These are phyloP conservation scores for Sebastes itinus DNA, from an alignment of 2,797 vertebrate species.

Conservation along the genomic window DNA sequence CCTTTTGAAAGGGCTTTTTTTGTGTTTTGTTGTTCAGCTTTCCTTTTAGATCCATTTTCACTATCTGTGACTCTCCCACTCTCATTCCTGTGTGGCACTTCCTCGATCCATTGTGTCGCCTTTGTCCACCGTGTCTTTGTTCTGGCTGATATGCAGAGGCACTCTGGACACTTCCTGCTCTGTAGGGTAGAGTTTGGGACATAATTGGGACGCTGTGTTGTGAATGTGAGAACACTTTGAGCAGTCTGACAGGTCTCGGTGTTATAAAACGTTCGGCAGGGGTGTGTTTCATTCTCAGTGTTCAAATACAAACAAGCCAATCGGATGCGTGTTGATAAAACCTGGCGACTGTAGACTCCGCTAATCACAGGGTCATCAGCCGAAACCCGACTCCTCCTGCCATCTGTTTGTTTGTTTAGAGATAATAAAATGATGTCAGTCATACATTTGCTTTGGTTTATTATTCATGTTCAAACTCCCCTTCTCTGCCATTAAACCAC, in stretches of 20 bases:
- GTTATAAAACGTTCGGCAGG: neutral
- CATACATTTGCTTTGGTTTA: slow-evolving; percentile 1
- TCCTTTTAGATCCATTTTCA: slow-evolving; percentile 9
- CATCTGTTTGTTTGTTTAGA: neutral
- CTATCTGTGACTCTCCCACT: slow-evolving; percentile 5
- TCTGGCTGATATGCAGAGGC: slow-evolving; percentile 14
- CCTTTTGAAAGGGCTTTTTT: neutral
- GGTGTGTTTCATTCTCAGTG: neutral
- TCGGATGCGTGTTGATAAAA: neutral
- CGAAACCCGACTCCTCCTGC: slow-evolving; percentile 15
- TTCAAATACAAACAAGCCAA: slow-evolving; percentile 7
- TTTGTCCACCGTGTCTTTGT: slow-evolving; percentile 10
- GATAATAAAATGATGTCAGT: neutral
- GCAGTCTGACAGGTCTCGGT: neutral
- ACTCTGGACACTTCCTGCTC: slow-evolving; percentile 29
- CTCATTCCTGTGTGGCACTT: slow-evolving; percentile 46
- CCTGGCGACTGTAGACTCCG: neutral
- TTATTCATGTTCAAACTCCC: neutral
- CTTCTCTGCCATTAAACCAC: neutral
- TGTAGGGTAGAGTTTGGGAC: neutral
- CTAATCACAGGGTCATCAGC: neutral
- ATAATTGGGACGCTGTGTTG: neutral
- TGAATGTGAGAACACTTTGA: neutral
- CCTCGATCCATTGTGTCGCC: slow-evolving; percentile 36
- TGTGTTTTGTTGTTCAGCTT: slow-evolving; percentile 28